A percentile compares a stretch with the other conserved stretches of the same genome.
Evolutionary conservation across 2,888 invertebrate species (phyloP).

Genomic region (Agrilus mali): DNA sequence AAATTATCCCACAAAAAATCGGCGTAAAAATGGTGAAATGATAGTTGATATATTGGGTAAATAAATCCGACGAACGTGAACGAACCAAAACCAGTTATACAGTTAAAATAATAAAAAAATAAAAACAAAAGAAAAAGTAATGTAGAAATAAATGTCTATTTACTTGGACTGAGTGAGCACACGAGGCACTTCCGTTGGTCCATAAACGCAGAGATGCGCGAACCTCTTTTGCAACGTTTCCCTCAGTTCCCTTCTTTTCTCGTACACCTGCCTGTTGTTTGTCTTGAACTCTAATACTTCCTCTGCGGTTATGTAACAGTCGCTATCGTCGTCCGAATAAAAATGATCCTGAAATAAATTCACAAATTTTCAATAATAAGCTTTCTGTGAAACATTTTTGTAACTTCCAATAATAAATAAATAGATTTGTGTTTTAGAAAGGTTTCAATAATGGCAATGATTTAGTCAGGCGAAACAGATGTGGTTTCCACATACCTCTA

Average conservation of each 20-base stretch:
- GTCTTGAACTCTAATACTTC: constrained; percentile 80
- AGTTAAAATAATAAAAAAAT: not conserved
- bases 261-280: constrained; percentile 61
- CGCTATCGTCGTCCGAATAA: constrained; percentile 61
- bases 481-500: constrained; percentile 50
- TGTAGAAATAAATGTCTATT: constrained; percentile 26
- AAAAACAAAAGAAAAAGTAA: not conserved
- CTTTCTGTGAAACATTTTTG: too few relatives aligned
- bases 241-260: constrained; percentile 70
- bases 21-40: not conserved
- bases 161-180: constrained; percentile 30
- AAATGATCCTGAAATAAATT: constrained; percentile 52
- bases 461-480: too few relatives aligned
- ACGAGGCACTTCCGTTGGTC: constrained; percentile 33
- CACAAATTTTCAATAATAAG: too few relatives aligned
- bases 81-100: not conserved
- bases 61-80: not conserved
- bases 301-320: constrained; percentile 74
- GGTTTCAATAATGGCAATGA: too few relatives aligned
- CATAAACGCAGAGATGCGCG: constrained; percentile 59
- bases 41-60: not conserved
- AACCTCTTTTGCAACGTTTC: constrained; percentile 74
- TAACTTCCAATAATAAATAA: too few relatives aligned
- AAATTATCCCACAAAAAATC: too few relatives aligned
- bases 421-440: too few relatives aligned